These are phyloP conservation scores for Hypomecis atomaria DNA, from an alignment of 2,888 invertebrate genomes.

Conservation along the genomic window DNA sequence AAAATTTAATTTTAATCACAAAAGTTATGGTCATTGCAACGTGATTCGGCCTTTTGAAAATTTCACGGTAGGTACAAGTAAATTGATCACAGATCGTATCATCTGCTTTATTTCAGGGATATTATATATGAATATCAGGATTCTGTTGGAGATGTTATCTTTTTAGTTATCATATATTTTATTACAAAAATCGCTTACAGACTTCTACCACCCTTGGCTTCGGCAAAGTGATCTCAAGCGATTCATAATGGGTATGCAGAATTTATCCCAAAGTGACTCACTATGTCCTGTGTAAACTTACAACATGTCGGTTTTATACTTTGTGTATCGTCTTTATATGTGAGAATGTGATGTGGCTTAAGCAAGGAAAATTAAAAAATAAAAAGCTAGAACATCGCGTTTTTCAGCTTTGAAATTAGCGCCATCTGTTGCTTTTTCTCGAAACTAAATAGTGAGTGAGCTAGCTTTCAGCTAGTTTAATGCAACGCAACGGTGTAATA, in stretches of 20 bases:
- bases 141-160: background rate
- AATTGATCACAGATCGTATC: no score
- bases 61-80: no score
- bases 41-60: no score
- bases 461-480: background rate
- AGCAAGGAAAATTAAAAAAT: constrained; percentile 2
- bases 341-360: constrained; percentile 21
- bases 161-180: background rate
- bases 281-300: constrained; percentile 36
- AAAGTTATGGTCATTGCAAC: no score
- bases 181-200: constrained; percentile 58
- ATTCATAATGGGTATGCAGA: constrained; percentile 72
- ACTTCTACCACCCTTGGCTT: constrained; percentile 65
- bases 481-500: constrained; percentile 4
- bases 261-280: constrained; percentile 38
- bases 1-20: no score
- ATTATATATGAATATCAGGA: background rate
- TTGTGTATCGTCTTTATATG: constrained; percentile 27
- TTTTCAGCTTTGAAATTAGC: constrained; percentile 34
- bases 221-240: constrained; percentile 66
- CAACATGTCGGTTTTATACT: constrained; percentile 16
- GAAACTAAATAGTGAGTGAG: constrained; percentile 25
- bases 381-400: constrained; percentile 3
- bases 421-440: constrained; percentile 44
- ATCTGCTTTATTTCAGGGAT: no score